Conservation (phyloP, 1,140 invertebrate genomes). For the Solen grandis region DNA sequence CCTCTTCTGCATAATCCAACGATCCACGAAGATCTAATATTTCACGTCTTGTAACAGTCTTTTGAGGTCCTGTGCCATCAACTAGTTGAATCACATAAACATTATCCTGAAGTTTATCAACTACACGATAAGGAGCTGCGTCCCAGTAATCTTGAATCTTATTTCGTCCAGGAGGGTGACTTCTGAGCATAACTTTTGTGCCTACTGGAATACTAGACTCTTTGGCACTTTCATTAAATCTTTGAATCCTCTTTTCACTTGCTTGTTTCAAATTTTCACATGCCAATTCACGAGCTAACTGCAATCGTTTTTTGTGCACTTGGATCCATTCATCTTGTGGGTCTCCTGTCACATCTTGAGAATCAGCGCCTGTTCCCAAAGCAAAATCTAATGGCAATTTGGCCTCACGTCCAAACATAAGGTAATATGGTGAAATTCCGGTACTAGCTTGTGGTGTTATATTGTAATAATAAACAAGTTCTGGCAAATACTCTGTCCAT, state of each 20-base stretch:
- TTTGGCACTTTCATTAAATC: not conserved
- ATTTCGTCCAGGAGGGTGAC: too few species aligned
- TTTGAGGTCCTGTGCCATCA: too few species aligned
- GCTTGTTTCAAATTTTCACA: not conserved
- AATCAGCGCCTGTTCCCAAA: constrained; percentile 4
- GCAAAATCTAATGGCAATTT: not conserved
- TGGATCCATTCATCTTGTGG: not conserved
- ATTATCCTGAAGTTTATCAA: too few species aligned
- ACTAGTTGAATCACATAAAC: too few species aligned
- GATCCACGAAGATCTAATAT: too few species aligned
- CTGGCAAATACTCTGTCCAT: constrained; percentile 13
- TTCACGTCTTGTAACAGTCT: too few species aligned
- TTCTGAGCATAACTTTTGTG: not conserved
- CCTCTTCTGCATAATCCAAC: too few species aligned
- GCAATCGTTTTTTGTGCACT: not conserved
- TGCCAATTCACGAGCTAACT: not conserved
- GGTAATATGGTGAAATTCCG: constrained; percentile 6
- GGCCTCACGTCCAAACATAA: constrained; percentile 29
- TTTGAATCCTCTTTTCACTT: not conserved
- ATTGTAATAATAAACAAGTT: constrained; percentile 21
- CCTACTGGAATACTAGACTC: not conserved
- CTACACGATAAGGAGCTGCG: too few species aligned
- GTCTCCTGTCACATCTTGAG: not conserved
- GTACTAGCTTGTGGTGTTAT: constrained; percentile 1
- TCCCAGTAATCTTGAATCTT: too few species aligned